phyloP scores from a whole-genome alignment of 2,888 invertebrate genomes.

The Eristalinus sepulchralis region DNA sequence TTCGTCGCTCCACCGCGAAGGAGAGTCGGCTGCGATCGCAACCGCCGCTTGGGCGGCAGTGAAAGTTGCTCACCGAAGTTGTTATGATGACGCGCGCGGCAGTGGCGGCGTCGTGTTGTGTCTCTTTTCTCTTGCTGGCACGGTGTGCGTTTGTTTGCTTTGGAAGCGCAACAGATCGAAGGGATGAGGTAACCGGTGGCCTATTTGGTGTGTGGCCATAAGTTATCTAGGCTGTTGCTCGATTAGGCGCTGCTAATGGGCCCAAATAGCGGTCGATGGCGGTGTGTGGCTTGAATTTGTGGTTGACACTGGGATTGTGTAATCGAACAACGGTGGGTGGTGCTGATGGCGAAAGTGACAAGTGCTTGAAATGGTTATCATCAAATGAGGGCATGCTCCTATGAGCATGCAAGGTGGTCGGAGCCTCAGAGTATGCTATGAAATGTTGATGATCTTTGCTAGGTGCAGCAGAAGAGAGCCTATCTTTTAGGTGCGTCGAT shows the following conservation, averaged over 20 bases:
- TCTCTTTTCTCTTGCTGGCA: neutral
- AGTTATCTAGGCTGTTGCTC: constrained; percentile 44
- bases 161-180: constrained; percentile 16
- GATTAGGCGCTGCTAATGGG: constrained; percentile 30
- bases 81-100: constrained; percentile 3
- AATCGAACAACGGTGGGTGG: neutral
- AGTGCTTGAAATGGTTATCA: neutral
- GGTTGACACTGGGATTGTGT: neutral
- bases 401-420: neutral
- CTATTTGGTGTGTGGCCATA: constrained; percentile 42
- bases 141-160: constrained; percentile 42
- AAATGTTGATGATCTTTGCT: neutral
- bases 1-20: constrained; percentile 37
- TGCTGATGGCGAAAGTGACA: neutral
- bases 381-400: neutral
- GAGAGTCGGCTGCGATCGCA: constrained; percentile 19
- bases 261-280: neutral
- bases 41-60: constrained; percentile 29
- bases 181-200: constrained; percentile 53
- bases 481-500: neutral
- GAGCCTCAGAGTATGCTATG: neutral
- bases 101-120: neutral
- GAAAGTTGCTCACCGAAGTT: constrained; percentile 60
- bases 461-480: neutral
- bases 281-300: neutral